phyloP scores from a whole-genome alignment of 2,113 vertebrate species.

The Symphodus melops region DNA sequence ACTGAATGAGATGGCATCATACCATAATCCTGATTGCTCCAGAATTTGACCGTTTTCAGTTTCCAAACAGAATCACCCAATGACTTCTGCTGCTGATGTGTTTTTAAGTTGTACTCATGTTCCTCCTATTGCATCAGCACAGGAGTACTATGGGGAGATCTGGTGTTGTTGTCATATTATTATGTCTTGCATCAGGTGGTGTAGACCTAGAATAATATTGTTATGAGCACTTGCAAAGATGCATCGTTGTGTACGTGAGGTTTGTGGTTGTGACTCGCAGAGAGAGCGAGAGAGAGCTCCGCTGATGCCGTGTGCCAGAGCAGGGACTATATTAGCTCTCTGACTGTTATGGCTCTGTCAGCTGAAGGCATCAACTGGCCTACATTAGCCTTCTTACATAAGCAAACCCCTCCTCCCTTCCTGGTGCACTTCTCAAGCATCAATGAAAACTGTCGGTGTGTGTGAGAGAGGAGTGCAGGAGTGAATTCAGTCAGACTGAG shows the following conservation, averaged over 20 bases:
- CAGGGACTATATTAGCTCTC: constrained; percentile 35
- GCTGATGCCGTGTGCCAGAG: constrained; percentile 38
- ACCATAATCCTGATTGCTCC: background rate
- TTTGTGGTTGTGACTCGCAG: constrained; percentile 15
- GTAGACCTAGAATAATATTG: background rate
- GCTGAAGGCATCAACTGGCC: constrained; percentile 66
- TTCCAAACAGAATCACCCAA: background rate
- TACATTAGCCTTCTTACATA: constrained; percentile 64
- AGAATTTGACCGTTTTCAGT: background rate
- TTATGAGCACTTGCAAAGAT: background rate
- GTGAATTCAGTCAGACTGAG: background rate
- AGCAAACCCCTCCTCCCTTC: constrained; percentile 11
- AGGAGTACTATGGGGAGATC: background rate
- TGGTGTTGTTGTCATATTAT: background rate
- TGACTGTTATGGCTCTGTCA: constrained; percentile 55
- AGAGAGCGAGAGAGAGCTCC: constrained; percentile 1
- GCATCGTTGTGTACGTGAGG: background rate
- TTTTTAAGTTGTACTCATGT: constrained; percentile 2
- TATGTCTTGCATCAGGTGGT: background rate
- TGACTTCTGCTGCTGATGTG: background rate
- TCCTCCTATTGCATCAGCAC: constrained; percentile 7
- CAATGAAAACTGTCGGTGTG: constrained; percentile 35
- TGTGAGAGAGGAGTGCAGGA: background rate
- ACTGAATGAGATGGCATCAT: background rate
- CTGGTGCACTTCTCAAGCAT: constrained; percentile 45